These are phyloP conservation scores for Gonioctena quinquepunctata DNA, from an alignment of 1,140 invertebrate genomes.

Conservation along the genomic window DNA sequence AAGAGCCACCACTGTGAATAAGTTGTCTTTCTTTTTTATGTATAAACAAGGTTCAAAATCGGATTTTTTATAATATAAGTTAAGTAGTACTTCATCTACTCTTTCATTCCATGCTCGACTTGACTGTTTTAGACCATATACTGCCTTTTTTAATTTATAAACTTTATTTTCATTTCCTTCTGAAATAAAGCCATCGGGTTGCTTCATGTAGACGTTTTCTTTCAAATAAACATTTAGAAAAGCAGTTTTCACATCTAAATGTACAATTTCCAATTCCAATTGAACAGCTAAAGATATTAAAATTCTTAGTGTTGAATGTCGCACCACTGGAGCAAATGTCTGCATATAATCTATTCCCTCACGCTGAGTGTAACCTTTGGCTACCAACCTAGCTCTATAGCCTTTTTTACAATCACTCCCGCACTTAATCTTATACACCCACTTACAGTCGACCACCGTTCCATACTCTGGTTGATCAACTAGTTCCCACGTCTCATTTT, in stretches of 20 bases:
- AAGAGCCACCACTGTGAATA: constrained; percentile 40
- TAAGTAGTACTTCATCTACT: constrained; percentile 37
- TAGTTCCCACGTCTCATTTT: constrained; percentile 50
- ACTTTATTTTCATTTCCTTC: constrained; percentile 36
- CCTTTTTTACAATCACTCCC: constrained; percentile 40
- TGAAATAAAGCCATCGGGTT: constrained; percentile 27
- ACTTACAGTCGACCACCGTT: constrained; percentile 49
- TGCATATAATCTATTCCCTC: constrained; percentile 46
- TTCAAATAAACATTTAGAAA: constrained; percentile 28
- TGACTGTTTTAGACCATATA: constrained; percentile 53
- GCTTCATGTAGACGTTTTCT: constrained; percentile 38
- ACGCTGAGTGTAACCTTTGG: constrained; percentile 54
- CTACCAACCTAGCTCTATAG: constrained; percentile 56
- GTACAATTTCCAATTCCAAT: constrained; percentile 37
- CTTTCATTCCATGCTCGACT: constrained; percentile 43
- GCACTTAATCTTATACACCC: constrained; percentile 52
- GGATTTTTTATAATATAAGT: constrained; percentile 42
- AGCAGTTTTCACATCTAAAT: constrained; percentile 41
- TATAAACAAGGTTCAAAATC: constrained; percentile 50
- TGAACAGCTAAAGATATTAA: constrained; percentile 50
- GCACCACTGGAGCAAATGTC: constrained; percentile 49
- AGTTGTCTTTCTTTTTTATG: constrained; percentile 36
- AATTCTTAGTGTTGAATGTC: constrained; percentile 49
- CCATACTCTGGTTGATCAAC: constrained; percentile 41
- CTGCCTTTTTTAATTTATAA: constrained; percentile 44